phyloP scores from a whole-genome alignment of 2,113 vertebrate species.

The Elephas maximus region DNA sequence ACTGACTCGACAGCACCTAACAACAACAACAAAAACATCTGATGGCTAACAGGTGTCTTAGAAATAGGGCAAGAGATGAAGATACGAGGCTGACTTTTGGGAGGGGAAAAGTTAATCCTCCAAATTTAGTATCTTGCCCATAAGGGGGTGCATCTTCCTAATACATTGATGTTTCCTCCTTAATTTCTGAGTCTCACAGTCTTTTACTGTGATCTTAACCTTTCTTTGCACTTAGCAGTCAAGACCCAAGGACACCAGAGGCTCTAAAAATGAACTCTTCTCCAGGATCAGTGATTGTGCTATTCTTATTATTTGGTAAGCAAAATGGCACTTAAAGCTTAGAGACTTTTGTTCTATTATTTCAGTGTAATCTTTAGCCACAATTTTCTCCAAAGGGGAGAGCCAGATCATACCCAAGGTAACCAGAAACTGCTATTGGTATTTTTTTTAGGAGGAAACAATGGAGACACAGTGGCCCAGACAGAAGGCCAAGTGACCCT shows the following conservation, averaged over 20 bases:
- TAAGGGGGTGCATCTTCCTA: background rate
- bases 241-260: background rate
- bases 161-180: background rate
- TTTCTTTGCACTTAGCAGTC: background rate
- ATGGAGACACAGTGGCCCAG: background rate
- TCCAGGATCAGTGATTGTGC: background rate
- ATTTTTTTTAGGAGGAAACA: background rate
- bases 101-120: background rate
- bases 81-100: background rate
- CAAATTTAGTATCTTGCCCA: background rate
- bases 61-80: background rate
- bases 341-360: background rate
- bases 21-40: too few species aligned
- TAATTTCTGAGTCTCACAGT: background rate
- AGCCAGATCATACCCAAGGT: background rate
- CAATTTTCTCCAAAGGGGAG: background rate
- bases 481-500: background rate
- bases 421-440: background rate
- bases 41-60: background rate
- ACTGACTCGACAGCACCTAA: too few species aligned
- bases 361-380: background rate
- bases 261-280: background rate
- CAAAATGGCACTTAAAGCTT: background rate
- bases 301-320: slow-evolving; percentile 40
- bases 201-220: background rate